These are phyloP conservation scores for Cyrtonyx montezumae DNA, from an alignment of 2,113 vertebrate genomes.

Conservation along the genomic window DNA sequence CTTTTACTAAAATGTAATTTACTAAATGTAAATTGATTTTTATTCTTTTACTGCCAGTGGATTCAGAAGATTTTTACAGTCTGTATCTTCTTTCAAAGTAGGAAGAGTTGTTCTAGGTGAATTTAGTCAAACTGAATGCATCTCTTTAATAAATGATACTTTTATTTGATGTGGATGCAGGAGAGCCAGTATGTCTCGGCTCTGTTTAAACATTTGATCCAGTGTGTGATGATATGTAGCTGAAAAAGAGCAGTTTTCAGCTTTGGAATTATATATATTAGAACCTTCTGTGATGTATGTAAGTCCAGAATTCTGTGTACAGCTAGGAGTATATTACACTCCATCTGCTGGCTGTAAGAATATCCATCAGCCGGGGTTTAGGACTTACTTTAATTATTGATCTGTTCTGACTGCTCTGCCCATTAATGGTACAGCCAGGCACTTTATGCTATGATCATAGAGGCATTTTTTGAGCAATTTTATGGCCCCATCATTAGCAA, in stretches of 20 bases:
- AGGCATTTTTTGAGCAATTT: constrained; percentile 39
- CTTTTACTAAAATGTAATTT: no score
- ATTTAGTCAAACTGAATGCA: not conserved
- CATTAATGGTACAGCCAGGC: constrained; percentile 41
- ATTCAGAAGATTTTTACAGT: not conserved
- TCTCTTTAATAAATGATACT: not conserved
- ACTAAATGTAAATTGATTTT: no score
- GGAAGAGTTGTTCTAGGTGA: not conserved
- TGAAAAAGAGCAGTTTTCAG: not conserved
- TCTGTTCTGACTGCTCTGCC: constrained; percentile 43
- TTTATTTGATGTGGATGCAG: not conserved
- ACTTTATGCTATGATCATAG: constrained; percentile 51
- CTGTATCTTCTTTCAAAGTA: not conserved
- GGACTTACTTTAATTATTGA: constrained; percentile 21
- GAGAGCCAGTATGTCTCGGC: not conserved
- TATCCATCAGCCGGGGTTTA: not conserved
- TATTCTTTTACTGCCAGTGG: not conserved
- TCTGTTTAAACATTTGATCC: not conserved
- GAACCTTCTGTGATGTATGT: not conserved
- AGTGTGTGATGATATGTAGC: not conserved
- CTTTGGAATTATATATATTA: not conserved
- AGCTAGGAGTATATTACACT: not conserved
- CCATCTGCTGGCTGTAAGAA: not conserved
- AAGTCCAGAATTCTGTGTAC: not conserved
- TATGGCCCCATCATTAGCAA: constrained; percentile 50